phyloP scores from a whole-genome alignment of 2,113 vertebrate species.

The Solenodon paradoxus region DNA sequence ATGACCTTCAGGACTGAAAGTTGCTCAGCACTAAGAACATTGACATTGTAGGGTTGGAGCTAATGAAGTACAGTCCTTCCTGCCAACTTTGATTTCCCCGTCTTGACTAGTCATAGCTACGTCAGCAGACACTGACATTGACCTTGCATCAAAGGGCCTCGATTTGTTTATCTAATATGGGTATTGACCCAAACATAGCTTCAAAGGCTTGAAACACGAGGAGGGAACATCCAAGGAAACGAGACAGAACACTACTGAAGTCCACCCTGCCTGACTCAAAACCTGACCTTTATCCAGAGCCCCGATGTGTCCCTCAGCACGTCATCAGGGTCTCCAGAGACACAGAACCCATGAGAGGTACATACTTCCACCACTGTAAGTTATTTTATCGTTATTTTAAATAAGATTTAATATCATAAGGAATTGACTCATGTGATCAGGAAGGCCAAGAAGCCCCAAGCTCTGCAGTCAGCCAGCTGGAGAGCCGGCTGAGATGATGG shows the following conservation, averaged over 20 bases:
- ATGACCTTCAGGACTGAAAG: background rate
- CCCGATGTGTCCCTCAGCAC: background rate
- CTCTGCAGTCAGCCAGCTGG: background rate
- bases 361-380: background rate
- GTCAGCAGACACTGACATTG: background rate
- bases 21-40: background rate
- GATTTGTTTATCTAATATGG: background rate
- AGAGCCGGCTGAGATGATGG: background rate
- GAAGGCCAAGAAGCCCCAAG: background rate
- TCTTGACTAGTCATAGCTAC: constrained; percentile 50
- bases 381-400: background rate
- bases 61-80: constrained; percentile 51
- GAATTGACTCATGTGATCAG: background rate
- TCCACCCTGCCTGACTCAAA: background rate
- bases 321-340: background rate
- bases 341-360: background rate
- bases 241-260: background rate
- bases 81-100: constrained; percentile 32
- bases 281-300: background rate
- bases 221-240: background rate
- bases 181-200: background rate
- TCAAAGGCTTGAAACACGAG: background rate
- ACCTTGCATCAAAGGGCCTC: background rate
- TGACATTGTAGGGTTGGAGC: constrained; percentile 47
- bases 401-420: background rate